Evolutionary conservation across 2,113 vertebrate species (phyloP).

Genomic region (Pavo muticus): DNA sequence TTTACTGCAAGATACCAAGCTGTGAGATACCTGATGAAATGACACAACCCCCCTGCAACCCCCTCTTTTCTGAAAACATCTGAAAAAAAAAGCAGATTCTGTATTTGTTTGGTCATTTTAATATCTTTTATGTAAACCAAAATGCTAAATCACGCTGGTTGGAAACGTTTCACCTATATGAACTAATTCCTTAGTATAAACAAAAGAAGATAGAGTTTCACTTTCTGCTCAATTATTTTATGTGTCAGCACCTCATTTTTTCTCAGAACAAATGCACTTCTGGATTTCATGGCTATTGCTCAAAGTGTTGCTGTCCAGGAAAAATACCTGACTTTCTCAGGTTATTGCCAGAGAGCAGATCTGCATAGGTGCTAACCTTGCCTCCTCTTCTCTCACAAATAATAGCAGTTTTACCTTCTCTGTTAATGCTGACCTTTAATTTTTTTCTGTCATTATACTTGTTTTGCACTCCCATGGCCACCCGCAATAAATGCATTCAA

Average conservation of each 20-base stretch:
- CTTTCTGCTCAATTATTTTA: background rate
- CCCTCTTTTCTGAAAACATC: background rate
- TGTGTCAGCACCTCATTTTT: background rate
- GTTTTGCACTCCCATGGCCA: background rate
- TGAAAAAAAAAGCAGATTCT: background rate
- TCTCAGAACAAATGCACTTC: background rate
- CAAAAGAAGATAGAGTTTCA: background rate
- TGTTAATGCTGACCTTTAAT: background rate
- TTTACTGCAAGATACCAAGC: background rate
- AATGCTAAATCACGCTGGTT: background rate
- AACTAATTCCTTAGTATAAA: background rate
- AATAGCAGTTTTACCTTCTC: background rate
- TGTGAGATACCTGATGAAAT: background rate
- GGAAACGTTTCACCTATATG: background rate
- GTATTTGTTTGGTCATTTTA: background rate
- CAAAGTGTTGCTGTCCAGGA: background rate
- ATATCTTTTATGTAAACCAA: background rate
- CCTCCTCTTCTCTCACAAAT: background rate
- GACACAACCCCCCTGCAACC: background rate
- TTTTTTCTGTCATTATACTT: background rate
- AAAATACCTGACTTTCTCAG: background rate
- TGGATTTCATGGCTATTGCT: background rate
- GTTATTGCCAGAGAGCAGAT: background rate
- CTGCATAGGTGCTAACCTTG: background rate
- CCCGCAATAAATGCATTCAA: background rate